Percentiles rank a stretch among this genome's conserved stretches.
phyloP scores from a whole-genome alignment of 2,888 invertebrate genomes.

The Hipparchia semele region DNA sequence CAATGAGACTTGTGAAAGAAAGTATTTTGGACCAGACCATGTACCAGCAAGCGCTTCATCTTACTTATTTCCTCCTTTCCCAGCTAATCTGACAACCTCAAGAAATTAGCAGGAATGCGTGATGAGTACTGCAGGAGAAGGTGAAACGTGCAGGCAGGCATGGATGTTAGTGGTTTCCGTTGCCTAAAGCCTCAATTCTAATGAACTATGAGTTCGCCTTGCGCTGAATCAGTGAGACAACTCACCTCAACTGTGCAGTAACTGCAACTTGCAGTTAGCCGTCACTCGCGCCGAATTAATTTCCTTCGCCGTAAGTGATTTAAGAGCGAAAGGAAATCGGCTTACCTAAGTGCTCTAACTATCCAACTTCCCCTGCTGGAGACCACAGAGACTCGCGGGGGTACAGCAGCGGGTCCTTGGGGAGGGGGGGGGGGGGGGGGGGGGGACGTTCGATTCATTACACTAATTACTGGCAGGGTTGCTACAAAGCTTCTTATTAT shows the following conservation, averaged over 20 bases:
- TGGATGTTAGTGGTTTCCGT: no score
- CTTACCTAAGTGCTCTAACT: neutral
- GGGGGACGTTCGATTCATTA: neutral
- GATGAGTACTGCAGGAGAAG: no score
- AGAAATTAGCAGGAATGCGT: no score
- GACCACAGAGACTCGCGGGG: neutral
- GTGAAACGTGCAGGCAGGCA: no score
- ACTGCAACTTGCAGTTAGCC: neutral
- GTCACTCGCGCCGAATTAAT: neutral
- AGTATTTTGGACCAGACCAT: no score
- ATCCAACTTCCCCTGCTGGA: neutral
- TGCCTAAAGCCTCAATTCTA: no score
- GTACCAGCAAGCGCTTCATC: no score
- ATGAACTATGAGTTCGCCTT: no score
- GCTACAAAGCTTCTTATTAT: slow-evolving; percentile 3
- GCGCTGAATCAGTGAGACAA: neutral
- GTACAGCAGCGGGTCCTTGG: neutral
- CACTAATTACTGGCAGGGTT: slow-evolving; percentile 5
- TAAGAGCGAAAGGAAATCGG: slow-evolving; percentile 1
- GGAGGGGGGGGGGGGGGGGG: no score
- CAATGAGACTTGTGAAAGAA: no score
- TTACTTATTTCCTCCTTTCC: no score
- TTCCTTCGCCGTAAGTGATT: slow-evolving; percentile 8
- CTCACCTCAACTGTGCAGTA: neutral
- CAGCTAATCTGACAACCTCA: no score